phyloP scores from a whole-genome alignment of 2,113 vertebrate genomes.

The Rhizomys pruinosus region DNA sequence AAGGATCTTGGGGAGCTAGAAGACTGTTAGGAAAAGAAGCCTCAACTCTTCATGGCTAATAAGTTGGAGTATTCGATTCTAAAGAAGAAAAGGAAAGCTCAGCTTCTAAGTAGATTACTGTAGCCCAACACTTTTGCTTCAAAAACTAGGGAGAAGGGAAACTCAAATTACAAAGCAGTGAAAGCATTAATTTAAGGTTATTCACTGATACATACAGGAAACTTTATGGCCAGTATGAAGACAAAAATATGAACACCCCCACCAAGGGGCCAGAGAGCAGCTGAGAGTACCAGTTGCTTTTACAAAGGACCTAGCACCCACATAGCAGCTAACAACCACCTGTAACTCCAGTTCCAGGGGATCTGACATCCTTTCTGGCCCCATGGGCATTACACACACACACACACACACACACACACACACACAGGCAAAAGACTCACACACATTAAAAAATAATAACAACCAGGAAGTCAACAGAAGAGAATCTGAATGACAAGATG shows the following conservation, averaged over 20 bases:
- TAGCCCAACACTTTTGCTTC: neutral
- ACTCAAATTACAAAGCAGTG: neutral
- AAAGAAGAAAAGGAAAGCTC: neutral
- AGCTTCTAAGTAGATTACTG: neutral
- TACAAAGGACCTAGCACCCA: too few relatives aligned
- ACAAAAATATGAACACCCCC: neutral
- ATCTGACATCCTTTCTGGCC: too few relatives aligned
- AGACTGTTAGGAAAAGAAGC: neutral
- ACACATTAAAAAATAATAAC: too few relatives aligned
- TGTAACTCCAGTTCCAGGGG: neutral
- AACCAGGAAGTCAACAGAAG: neutral
- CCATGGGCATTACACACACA: too few relatives aligned
- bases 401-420: too few relatives aligned
- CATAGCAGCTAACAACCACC: too few relatives aligned
- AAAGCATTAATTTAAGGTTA: neutral
- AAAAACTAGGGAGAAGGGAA: neutral
- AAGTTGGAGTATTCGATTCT: neutral
- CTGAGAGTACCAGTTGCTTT: too few relatives aligned
- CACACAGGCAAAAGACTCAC: too few relatives aligned
- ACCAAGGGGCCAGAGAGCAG: neutral
- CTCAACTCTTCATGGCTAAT: neutral
- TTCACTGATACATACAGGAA: neutral
- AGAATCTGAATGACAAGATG: neutral
- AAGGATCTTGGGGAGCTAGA: neutral
- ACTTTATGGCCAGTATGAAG: neutral